Evolutionary conservation across 2,113 vertebrate species (phyloP).

Genomic region (Lasiurus borealis): DNA sequence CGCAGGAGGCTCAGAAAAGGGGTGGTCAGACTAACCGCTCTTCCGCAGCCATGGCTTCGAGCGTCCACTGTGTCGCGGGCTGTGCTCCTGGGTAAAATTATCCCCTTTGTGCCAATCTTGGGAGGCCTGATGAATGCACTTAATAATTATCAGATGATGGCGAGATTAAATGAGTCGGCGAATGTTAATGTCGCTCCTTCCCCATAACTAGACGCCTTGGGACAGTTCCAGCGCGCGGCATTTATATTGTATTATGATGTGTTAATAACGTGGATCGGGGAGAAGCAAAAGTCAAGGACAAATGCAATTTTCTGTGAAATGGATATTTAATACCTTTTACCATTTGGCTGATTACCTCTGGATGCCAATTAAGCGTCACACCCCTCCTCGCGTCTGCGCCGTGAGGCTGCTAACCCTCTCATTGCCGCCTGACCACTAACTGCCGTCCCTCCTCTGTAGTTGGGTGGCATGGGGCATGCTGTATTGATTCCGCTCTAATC

Average conservation of each 20-base stretch:
- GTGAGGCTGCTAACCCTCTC: background rate
- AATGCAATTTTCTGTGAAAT: conserved; percentile 73
- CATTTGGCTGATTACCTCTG: conserved; percentile 76
- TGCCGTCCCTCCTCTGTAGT: background rate
- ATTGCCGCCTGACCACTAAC: background rate
- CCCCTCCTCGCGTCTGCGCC: background rate
- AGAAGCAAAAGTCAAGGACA: conserved; percentile 84
- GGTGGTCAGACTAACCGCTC: background rate
- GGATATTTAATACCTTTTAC: conserved; percentile 61
- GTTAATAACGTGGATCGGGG: conserved; percentile 82
- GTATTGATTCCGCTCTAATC: background rate
- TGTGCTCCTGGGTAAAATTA: background rate
- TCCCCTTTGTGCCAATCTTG: conserved; percentile 66
- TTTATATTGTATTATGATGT: conserved; percentile 81
- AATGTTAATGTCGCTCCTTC: conserved; percentile 83
- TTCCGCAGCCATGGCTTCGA: background rate
- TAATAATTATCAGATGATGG: conserved; percentile 62
- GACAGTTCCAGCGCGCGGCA: conserved; percentile 77
- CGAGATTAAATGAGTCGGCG: conserved; percentile 80
- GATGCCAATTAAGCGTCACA: conserved; percentile 60
- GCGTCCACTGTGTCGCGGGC: background rate
- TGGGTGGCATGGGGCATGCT: background rate
- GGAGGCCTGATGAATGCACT: conserved; percentile 74
- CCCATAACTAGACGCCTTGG: conserved; percentile 78
- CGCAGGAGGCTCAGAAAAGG: background rate